Base-by-base conservation (phyloP, 2,888 invertebrate genomes). In the Archips crataeganus region DNA sequence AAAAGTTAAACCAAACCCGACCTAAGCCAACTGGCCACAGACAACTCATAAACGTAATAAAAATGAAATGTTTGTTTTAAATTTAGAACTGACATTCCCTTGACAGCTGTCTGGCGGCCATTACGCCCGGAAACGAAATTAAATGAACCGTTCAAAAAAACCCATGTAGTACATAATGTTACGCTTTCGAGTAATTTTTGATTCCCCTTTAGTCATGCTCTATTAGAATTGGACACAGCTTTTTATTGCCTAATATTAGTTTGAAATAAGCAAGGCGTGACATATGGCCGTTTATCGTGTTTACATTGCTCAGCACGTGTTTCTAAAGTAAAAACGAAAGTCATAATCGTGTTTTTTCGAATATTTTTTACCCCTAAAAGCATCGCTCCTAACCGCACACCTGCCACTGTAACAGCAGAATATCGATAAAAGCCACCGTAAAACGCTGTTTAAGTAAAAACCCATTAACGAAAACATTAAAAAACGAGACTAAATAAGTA, bases 41-140 rank as follows among this genome's bases (percentile, higher is more conserved):
- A 59, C 68, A 64, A 82, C 83, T 88, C 86, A 87, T 87, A 88
- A 86, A 86, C 79, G 84, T 83, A 88, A 87, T 88, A 89, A 87
- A 89, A 87, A 84, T 77, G 75, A 83, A 86, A 88, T 88, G 90
- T 90, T 92, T 88, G 86, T 90, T 93, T 93, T 91, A 90, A 91
- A 92, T 93, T 91, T 91, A 89, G 91, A 92, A 88, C 87, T 86
- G 89, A 88, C 90, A 86, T 76, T 80, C 80, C 84, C 83, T 79
- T 90, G 92, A 92, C 94, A 94, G 93, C 92, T 93, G 93, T 88
- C 91, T 81, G 84, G 82, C 85, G 83, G 87, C 89, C 89, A 92
- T 92, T 89, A 85, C 83, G 82, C 87, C 87, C 84, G 88, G 87
- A 84, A 87, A 84, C 87, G 57, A 88, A 91, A 92, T 63, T 47